Percentiles rank a stretch among this genome's conserved stretches.
phyloP scores from a whole-genome alignment of 2,797 vertebrate genomes.

The Eidolon dupreanum region DNA sequence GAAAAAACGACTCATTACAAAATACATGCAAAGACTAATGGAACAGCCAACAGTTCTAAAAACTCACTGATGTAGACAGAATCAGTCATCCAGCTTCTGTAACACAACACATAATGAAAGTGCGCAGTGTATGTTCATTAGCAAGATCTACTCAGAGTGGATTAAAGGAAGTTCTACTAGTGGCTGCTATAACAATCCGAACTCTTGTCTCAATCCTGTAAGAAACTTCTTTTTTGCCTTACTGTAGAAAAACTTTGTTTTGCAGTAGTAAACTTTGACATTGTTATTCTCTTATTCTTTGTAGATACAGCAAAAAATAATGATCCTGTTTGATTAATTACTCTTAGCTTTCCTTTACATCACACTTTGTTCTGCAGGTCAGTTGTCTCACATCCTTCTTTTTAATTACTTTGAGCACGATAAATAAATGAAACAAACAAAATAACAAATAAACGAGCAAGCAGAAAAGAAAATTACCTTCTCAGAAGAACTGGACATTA shows the following conservation, averaged over 20 bases:
- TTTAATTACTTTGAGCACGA: background rate
- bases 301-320: background rate
- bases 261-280: background rate
- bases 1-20: conserved; percentile 64
- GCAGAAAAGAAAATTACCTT: background rate
- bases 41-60: background rate
- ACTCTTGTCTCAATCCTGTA: background rate
- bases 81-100: background rate
- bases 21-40: conserved; percentile 12
- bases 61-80: background rate
- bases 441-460: background rate
- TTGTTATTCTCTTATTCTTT: background rate
- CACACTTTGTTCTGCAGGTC: background rate
- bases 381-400: background rate
- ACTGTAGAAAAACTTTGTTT: background rate
- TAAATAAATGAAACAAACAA: background rate
- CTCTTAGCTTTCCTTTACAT: background rate
- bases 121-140: background rate
- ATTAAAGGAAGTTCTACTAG: background rate
- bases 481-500: background rate
- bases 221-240: background rate
- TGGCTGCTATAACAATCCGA: background rate
- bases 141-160: background rate
- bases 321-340: background rate
- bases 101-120: background rate